Percentiles rank a stretch among this genome's conserved stretches.
Evolutionary conservation across 2,113 vertebrate species (phyloP).

Genomic region (Gavialis gangeticus): DNA sequence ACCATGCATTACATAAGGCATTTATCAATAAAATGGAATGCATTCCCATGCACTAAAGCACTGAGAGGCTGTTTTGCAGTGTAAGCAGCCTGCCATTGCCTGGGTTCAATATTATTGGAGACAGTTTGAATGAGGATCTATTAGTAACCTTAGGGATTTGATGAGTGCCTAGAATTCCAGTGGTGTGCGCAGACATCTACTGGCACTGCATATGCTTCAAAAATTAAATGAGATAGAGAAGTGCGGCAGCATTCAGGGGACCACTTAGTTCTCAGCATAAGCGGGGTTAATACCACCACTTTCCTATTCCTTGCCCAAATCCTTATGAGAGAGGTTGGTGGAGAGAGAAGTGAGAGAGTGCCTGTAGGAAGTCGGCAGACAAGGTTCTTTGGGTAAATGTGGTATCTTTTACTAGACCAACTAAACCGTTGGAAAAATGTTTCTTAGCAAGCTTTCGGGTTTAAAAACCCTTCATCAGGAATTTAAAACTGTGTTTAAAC

Average conservation of each 20-base stretch:
- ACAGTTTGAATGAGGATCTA: not conserved
- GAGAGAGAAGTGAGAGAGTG: not conserved
- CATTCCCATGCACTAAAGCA: fast-evolving
- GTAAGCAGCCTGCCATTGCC: fast-evolving
- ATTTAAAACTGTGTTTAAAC: too few species aligned
- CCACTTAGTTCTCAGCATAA: not conserved
- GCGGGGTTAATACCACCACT: not conserved
- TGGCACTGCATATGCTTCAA: not conserved
- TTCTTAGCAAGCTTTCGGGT: too few species aligned
- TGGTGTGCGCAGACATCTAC: not conserved
- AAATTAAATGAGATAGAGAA: not conserved
- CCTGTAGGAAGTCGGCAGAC: not conserved
- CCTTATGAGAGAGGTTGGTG: not conserved
- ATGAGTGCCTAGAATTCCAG: not conserved
- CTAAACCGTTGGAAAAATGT: too few species aligned
- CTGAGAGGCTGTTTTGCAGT: not conserved
- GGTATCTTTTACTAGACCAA: too few species aligned
- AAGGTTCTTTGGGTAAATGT: too few species aligned
- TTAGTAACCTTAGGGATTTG: not conserved
- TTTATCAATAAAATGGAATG: not conserved
- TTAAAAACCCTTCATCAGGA: not conserved
- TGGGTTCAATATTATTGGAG: fast-evolving
- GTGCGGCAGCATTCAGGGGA: fast-evolving
- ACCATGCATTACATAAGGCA: not conserved
- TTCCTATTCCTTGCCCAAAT: not conserved